Evolutionary conservation across 2,888 invertebrate species (phyloP).

Genomic region (Kuschelorhynchus macadamiae): DNA sequence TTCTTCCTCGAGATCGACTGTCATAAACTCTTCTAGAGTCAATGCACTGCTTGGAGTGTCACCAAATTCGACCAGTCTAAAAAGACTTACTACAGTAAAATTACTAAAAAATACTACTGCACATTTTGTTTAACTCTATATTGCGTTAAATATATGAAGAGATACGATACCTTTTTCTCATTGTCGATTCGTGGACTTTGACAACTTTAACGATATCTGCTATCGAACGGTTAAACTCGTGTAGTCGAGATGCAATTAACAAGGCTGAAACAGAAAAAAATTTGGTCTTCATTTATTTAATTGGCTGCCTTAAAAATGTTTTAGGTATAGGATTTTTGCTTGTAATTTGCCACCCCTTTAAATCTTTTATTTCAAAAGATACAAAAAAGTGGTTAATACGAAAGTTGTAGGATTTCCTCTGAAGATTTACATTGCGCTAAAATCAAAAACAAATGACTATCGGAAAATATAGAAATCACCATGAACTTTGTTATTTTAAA

Average conservation of each 20-base stretch:
- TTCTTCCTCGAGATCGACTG: constrained; percentile 95
- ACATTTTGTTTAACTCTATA: neutral
- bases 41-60: constrained; percentile 96
- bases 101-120: neutral
- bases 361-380: no score
- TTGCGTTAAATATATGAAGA: no score
- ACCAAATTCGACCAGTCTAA: constrained; percentile 91
- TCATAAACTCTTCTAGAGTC: constrained; percentile 97
- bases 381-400: no score
- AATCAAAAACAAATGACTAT: no score
- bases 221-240: constrained; percentile 90
- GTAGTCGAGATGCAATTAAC: constrained; percentile 92
- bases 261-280: constrained; percentile 67
- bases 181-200: constrained; percentile 94
- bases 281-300: no score
- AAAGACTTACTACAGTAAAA: constrained; percentile 42
- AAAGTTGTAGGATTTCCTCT: no score
- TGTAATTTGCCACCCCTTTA: no score
- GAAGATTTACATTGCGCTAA: no score
- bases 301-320: no score
- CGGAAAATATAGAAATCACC: no score
- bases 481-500: no score
- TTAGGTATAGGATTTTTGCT: no score
- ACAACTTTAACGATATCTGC: constrained; percentile 94
- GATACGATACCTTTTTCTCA: constrained; percentile 91